Evolutionary conservation across 2,888 invertebrate species (phyloP), one percentile per base, ranked within the genome.

Genomic region (Pachycephus smyrnensis): DNA sequence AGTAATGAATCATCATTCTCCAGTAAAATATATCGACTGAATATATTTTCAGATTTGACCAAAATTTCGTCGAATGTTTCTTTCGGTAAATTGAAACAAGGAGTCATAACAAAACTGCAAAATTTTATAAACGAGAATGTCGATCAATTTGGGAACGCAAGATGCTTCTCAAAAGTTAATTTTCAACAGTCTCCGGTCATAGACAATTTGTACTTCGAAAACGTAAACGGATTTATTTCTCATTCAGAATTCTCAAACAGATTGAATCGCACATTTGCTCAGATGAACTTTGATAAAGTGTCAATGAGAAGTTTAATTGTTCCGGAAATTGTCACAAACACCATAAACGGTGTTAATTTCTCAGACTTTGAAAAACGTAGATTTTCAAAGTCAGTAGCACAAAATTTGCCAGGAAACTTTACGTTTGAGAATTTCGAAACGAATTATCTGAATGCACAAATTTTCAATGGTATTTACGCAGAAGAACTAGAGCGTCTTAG

Each of bases 211-310:
- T 79, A 78, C 11, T 84, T 85, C 30, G 73, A 78, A 1, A 81
- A 36, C 11, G 15, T 89, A 3, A 87, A 86, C 73, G 77, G 76
- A 11, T 77, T 83, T n/a, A 78, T 87, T 6, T 77, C 84, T 4
- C 73, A 77, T 1, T 69, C 73, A 0, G 76, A 82, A 4, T 89
- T 90, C 73, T 55, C 32, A 0, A 30, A 73, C 0, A 85, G 91
- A 73, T 78, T 93, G 0, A 86, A 89, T 11, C 82, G 86, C 12
- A 82, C 93, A 1, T 88, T 91, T 4, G 92, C 92, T 1, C 88
- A 92, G 76, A 89, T 93, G 1, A 88, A 87, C 73, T 92, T 94
- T 55, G 90, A 92, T 71, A 90, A 92, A 79, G 84, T 94, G 3
- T 83, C 88, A 23, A 79, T 93, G 0, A 83, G 82, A 11, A 93